Evolutionary conservation across 2,888 invertebrate species (phyloP).

Genomic region (Leptinotarsa haldemani): DNA sequence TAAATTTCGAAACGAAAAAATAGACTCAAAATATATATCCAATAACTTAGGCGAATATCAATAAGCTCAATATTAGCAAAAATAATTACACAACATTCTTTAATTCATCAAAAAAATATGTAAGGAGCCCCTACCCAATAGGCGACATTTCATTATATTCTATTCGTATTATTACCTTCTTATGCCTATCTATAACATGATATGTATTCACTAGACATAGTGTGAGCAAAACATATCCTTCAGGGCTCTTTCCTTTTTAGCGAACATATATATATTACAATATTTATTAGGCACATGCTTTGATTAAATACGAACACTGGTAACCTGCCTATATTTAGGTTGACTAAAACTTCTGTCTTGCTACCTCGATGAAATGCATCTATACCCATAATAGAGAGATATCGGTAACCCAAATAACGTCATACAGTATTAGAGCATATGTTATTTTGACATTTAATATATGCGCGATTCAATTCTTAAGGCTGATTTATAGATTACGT

Average conservation of each 20-base stretch:
- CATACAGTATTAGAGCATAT: too few relatives aligned
- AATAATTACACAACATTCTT: neutral
- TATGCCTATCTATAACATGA: neutral
- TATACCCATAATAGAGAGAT: too few relatives aligned
- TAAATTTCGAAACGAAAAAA: neutral
- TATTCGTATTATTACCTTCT: neutral
- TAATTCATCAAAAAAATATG: too few relatives aligned
- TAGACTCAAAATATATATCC: neutral
- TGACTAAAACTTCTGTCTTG: neutral
- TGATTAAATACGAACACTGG: slow-evolving; percentile 44
- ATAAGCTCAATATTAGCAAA: neutral
- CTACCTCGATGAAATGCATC: too few relatives aligned
- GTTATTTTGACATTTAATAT: too few relatives aligned
- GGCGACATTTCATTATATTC: neutral
- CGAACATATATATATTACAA: slow-evolving; percentile 23
- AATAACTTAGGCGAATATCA: neutral
- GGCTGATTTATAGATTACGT: too few relatives aligned
- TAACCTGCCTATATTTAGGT: slow-evolving; percentile 21
- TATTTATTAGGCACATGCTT: slow-evolving; percentile 51
- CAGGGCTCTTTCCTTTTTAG: neutral
- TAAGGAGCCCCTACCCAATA: neutral
- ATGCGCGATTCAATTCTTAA: too few relatives aligned
- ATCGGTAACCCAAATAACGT: too few relatives aligned
- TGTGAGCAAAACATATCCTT: slow-evolving; percentile 14
- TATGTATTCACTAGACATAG: slow-evolving; percentile 8